Evolutionary conservation across 2,113 vertebrate genomes (phyloP), one percentile per base, ranked within the genome.

Genomic region (Geococcyx californianus): DNA sequence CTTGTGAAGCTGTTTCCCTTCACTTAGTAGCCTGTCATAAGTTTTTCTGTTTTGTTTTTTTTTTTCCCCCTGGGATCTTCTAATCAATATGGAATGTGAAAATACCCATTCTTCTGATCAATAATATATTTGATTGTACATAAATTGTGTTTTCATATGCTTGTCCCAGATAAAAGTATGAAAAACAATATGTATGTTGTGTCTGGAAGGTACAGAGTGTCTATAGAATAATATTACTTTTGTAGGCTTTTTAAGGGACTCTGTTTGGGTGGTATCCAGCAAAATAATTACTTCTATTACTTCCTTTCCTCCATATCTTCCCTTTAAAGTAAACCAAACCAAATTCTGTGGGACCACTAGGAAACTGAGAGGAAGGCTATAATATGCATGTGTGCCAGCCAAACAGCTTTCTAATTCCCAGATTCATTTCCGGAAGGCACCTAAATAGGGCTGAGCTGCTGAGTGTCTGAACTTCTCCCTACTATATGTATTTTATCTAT

Each of bases 21-120:
- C 49, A 38, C 42, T 70, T 38, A 36, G 51, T 49, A 74, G 16
- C n/a, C 21, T 91, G 40, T 44, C 4, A 1, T n/a, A 77, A 66
- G 34, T 40, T 73, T 56, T 62, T 1, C n/a, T n/a, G 13, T 55
- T 40, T 6, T 6, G 1, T 0, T 0, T 33, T 73, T 52, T 49
- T 76, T 16, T 42, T 42, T n/a, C n/a, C 7, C 8, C 29, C 60
- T 5, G 4, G 8, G 33, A 38, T 23, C 16, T 87, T 90, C 63
- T 76, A 52, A 64, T 87, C 21, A 49, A 13, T 44, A 67, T 44
- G 25, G 87, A 86, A 77, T 63, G 8, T 87, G 51, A 89, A 86
- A 49, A 67, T 59, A 6, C 5, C 9, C 19, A 38, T 89, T 84
- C 31, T 87, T 89, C 34, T 69, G 42, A 82, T 23, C 11, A 63